Base-by-base conservation (phyloP, 2,888 invertebrate species). In the Apamea sordens region DNA sequence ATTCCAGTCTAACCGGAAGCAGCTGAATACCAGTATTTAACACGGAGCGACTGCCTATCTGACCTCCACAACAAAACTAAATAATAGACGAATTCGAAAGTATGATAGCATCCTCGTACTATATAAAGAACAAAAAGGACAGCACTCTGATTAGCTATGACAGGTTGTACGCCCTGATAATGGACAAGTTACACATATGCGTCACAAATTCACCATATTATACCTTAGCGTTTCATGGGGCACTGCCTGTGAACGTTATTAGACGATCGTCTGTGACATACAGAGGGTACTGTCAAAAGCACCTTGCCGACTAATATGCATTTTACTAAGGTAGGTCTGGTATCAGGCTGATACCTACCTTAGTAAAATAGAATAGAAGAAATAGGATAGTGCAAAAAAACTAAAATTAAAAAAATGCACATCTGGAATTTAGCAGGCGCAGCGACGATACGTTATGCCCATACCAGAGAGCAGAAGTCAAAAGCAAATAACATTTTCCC, bases 211-310 rank as follows among this genome's bases (percentile, higher is more conserved):
- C 75, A 32, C 24, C 32, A 63, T 21, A 81, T 24, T 47, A 44
- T 36, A 73, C 28, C 3, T 53, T 36, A 21, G 18, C 10, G 15
- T 80, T 74, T 47, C 24, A 82, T 64, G 75, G 47, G 47, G 28
- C 36, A 56, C 18, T 82, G 44, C 18, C 28, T 64, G n/a, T 36
- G 11, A 64, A 81, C 24, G 47, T 36, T 18, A 59, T 28, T 36
- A 47, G 24, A 24, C 28, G 15, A 15, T 56, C 21, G 15, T n/a
- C 21, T 50, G 28, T 59, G 21, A 47, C 18, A 65, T n/a, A 6
- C n/a, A 36, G 2, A 28, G n/a, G 4, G 10, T 18, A 53, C 18
- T 24, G n/a, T 1, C 47, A 4, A 15, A 32, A 70, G 28, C 18
- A 28, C 3, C 28, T 56, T 18, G 11, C 28, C 41, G 15, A 41